Percentiles rank a stretch among this genome's conserved stretches.
Conservation (phyloP, 2,113 vertebrate species). For the Mastomys natalensis region DNA sequence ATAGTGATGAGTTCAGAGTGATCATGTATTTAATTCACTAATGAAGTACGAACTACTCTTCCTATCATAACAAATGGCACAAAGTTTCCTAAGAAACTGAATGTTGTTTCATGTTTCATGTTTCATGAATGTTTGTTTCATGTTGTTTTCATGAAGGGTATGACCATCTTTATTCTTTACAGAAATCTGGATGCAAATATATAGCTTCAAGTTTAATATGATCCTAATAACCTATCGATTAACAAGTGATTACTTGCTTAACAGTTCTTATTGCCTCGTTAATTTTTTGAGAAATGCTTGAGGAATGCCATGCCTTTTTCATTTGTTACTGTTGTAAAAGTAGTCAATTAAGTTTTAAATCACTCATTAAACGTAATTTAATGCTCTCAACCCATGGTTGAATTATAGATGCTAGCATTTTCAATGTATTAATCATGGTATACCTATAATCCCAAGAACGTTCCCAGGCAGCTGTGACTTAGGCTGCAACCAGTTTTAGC, state of each 20-base stretch:
- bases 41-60: conserved; percentile 79
- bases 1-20: conserved; percentile 66
- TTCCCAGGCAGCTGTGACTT: conserved; percentile 19
- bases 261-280: conserved; percentile 78
- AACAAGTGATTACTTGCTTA: conserved; percentile 83
- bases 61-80: conserved; percentile 77
- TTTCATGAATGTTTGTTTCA: too few relatives aligned
- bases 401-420: conserved; percentile 63
- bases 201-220: conserved; percentile 64
- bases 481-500: not conserved
- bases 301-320: conserved; percentile 69
- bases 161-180: conserved; percentile 63
- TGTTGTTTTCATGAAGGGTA: conserved; percentile 41
- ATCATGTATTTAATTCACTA: conserved; percentile 81
- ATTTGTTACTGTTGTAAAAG: conserved; percentile 78
- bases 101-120: too few relatives aligned
- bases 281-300: conserved; percentile 82
- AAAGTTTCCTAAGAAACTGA: conserved; percentile 70
- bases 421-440: conserved; percentile 56
- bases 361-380: conserved; percentile 74
- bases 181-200: conserved; percentile 37
- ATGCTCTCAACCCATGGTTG: conserved; percentile 63
- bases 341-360: conserved; percentile 81
- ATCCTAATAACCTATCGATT: conserved; percentile 81
- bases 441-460: not conserved